Evolutionary conservation across 2,797 vertebrate species (phyloP).

Genomic region (Chiroxiphia lanceolata): DNA sequence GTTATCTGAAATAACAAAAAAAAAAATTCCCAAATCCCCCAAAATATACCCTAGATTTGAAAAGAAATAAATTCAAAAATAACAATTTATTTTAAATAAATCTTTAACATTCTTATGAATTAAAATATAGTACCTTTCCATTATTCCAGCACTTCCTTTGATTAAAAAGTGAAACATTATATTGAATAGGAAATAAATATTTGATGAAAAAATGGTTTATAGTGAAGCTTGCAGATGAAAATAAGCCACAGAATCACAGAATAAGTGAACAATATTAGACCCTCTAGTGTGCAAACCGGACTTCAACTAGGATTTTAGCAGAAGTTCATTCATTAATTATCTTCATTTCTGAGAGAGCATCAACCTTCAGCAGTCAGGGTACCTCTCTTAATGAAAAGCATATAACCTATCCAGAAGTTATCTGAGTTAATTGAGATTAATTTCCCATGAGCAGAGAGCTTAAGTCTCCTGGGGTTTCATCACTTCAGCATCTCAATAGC

Average conservation of each 20-base stretch:
- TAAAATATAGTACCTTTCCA: background rate
- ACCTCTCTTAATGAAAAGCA: background rate
- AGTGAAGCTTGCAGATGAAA: background rate
- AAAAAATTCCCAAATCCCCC: accelerated
- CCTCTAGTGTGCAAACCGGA: background rate
- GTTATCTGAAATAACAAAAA: background rate
- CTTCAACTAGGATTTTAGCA: background rate
- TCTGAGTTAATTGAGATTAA: conserved; percentile 36
- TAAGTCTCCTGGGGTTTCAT: background rate
- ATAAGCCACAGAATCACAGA: background rate
- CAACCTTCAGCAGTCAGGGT: background rate
- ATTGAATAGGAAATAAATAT: background rate
- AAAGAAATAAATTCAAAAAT: background rate
- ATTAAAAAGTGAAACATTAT: background rate
- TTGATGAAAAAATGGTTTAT: background rate
- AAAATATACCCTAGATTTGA: background rate
- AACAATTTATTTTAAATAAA: background rate
- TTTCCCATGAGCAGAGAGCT: background rate
- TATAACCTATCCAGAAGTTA: background rate
- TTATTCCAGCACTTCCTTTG: background rate
- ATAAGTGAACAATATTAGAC: background rate
- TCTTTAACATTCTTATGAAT: background rate
- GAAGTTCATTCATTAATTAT: background rate
- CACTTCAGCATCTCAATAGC: background rate
- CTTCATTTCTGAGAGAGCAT: background rate